Conservation (phyloP, 2,888 invertebrate species). For the Tortricodes alternella region DNA sequence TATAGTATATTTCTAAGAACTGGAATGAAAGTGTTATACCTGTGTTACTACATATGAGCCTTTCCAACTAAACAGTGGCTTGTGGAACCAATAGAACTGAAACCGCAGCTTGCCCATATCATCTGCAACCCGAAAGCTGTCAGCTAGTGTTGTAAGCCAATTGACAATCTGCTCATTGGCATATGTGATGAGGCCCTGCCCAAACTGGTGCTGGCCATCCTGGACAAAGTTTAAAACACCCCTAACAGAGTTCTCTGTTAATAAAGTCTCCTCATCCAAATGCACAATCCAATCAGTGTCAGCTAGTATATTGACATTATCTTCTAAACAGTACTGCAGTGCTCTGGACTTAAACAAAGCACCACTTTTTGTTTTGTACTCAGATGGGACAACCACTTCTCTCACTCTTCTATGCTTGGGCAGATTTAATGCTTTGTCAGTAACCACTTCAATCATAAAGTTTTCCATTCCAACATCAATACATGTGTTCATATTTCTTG, state of each 20-base stretch:
- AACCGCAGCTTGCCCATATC: constrained; percentile 98
- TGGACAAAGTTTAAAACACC: constrained; percentile 97
- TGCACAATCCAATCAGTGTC: constrained; percentile 99
- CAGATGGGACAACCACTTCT: constrained; percentile 93
- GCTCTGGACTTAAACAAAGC: constrained; percentile 97
- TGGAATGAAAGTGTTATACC: constrained; percentile 80
- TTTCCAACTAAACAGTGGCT: constrained; percentile 98
- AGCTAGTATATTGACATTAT: constrained; percentile 91
- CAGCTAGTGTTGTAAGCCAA: constrained; percentile 97
- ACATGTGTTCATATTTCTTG: constrained; percentile 93
- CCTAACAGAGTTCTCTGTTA: constrained; percentile 94
- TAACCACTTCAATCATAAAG: constrained; percentile 97
- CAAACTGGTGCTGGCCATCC: constrained; percentile 97
- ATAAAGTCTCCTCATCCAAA: constrained; percentile 96
- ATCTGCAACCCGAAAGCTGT: constrained; percentile 97
- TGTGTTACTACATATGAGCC: constrained; percentile 98
- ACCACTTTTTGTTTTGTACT: constrained; percentile 94
- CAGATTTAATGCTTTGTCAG: constrained; percentile 92
- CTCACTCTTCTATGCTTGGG: constrained; percentile 91
- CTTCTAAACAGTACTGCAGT: constrained; percentile 96
- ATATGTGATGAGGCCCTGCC: constrained; percentile 97
- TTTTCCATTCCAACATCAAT: constrained; percentile 95
- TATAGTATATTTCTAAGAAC: no score
- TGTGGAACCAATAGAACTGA: constrained; percentile 96
- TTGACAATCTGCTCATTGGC: constrained; percentile 98